Evolutionary conservation across 2,797 vertebrate species (phyloP), one percentile per base, ranked within the genome.

Genomic region (Microhierax caerulescens): DNA sequence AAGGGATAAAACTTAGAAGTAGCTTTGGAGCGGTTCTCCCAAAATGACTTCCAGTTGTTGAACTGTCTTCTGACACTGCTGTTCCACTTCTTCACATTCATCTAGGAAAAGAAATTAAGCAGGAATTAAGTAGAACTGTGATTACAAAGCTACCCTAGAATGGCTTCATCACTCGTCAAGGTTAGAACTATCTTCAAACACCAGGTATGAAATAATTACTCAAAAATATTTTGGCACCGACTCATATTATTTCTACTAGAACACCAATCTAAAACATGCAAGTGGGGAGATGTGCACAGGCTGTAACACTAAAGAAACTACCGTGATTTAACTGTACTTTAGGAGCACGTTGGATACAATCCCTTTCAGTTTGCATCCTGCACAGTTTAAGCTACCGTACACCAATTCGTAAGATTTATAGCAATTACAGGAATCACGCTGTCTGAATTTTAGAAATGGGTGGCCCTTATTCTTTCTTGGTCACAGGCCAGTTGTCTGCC

Each of bases 71-170:
- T 99, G 99, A 56, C 99, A 99, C 90, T 99, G 99, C 67, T 98
- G 98, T 95, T 99, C 99, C 89, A 99, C 99, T 97, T 99, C 99
- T 97, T 99, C 99, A 95, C 99, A 99, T 76, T 99, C 99, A 96
- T 99, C 99, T 99, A 96, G 36, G 91, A 94, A 59, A 91, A 65
- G 78, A 83, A 67, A 63, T 11, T 5, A 86, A 57, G 32, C 9
- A 47, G 30, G 19, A 83, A 54, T 76, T 69, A 82, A 73, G 13
- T 43, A 79, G 22, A 90, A 24, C 4, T 81, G 15, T 43, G n/a
- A 69, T 21, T 77, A 60, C 32, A 91, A 30, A 51, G 27, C 56
- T 64, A 57, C 11, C 11, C 0, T 2, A 59, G 13, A 41, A 79
- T 73, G 27, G 51, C 12, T 84, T 59, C 20, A 36, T 56, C 39